Conservation (phyloP, 2,797 vertebrate species). For the Enteromius thamalakanensis region DNA sequence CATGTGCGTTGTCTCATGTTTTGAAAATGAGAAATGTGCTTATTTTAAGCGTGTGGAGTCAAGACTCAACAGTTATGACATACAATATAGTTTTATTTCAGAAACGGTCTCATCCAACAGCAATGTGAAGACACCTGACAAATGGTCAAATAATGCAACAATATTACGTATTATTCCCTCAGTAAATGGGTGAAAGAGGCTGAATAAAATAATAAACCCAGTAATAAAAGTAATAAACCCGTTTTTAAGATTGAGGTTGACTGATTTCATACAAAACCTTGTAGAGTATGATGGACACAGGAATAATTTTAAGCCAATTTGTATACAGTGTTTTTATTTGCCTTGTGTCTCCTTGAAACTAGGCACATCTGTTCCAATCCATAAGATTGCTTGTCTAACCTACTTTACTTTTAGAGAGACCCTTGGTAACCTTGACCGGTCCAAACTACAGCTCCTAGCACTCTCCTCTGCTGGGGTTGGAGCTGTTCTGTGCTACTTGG, state of each 20-base stretch:
- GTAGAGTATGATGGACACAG: not conserved
- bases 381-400: not conserved
- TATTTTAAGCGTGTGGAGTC: not conserved
- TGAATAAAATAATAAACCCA: not conserved
- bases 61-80: not conserved
- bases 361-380: not conserved
- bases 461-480: conserved; percentile 77
- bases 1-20: no score
- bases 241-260: not conserved
- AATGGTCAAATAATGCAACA: not conserved
- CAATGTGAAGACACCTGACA: not conserved
- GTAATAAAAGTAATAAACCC: not conserved
- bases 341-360: not conserved
- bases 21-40: not conserved
- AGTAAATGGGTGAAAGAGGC: not conserved
- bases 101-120: not conserved
- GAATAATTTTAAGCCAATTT: not conserved
- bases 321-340: not conserved
- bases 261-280: not conserved
- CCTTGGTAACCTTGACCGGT: conserved; percentile 64
- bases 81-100: not conserved
- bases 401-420: conserved; percentile 62
- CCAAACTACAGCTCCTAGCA: conserved; percentile 62
- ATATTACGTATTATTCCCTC: not conserved
- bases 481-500: conserved; percentile 74